Conservation (phyloP, 2,888 invertebrate genomes). For the Rosalia funebris region DNA sequence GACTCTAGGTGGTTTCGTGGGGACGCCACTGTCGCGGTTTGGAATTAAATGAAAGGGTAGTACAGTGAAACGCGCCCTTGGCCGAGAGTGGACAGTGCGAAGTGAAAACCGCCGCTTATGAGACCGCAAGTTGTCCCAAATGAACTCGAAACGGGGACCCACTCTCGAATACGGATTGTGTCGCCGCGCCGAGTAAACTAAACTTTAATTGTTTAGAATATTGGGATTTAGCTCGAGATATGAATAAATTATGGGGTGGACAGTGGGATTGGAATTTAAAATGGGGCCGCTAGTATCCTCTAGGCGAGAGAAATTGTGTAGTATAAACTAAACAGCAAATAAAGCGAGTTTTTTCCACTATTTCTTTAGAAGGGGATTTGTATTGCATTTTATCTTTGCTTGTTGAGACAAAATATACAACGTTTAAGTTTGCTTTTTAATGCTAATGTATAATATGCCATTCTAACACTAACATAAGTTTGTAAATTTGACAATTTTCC, state of each 20-base stretch:
- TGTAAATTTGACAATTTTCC: too few species aligned
- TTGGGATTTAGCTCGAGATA: slow-evolving; percentile 22
- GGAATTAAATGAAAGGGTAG: slow-evolving; percentile 24
- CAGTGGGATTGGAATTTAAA: slow-evolving; percentile 15
- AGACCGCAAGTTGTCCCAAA: slow-evolving; percentile 19
- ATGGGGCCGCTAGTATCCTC: neutral
- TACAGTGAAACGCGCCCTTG: slow-evolving; percentile 10
- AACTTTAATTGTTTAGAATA: slow-evolving; percentile 30
- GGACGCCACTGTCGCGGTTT: neutral
- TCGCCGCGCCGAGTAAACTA: slow-evolving; percentile 14
- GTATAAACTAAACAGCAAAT: too few species aligned
- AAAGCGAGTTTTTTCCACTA: too few species aligned
- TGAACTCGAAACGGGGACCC: slow-evolving; percentile 2
- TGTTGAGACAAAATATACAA: too few species aligned
- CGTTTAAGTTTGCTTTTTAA: too few species aligned
- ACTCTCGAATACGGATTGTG: neutral
- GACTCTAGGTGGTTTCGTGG: neutral
- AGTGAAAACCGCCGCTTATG: slow-evolving; percentile 22
- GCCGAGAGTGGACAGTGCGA: slow-evolving; percentile 16
- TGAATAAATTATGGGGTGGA: slow-evolving; percentile 21
- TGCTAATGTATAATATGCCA: too few species aligned
- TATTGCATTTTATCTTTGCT: too few species aligned
- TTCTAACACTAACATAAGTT: too few species aligned
- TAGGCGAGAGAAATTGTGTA: too few species aligned
- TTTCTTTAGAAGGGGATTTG: too few species aligned